Evolutionary conservation across 2,888 invertebrate species (phyloP).

Genomic region (Diarsia rubi): DNA sequence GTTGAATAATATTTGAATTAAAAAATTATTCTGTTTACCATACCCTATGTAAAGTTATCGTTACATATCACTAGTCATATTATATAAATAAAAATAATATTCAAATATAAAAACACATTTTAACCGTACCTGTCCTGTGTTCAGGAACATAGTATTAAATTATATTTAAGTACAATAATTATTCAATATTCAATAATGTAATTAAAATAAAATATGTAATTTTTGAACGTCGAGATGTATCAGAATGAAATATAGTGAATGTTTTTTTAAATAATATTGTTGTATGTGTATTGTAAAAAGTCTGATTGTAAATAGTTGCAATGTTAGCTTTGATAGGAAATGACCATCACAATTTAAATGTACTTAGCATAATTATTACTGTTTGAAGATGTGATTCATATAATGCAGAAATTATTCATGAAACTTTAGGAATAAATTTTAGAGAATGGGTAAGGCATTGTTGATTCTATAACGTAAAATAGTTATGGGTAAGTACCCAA

Average conservation of each 20-base stretch:
- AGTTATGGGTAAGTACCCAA: conserved; percentile 11
- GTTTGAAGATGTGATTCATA: conserved; percentile 67
- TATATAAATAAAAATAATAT: conserved; percentile 79
- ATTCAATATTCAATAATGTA: conserved; percentile 56
- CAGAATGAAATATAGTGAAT: conserved; percentile 51
- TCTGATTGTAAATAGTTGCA: conserved; percentile 85
- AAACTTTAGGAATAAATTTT: conserved; percentile 2
- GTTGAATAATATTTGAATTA: conserved; percentile 63
- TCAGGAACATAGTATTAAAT: conserved; percentile 85
- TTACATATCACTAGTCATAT: conserved; percentile 91
- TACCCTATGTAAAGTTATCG: conserved; percentile 86
- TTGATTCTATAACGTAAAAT: conserved; percentile 26
- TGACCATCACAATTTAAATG: conserved; percentile 80
- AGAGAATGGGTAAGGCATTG: conserved; percentile 22
- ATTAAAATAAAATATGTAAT: conserved; percentile 51
- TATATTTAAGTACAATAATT: conserved; percentile 63
- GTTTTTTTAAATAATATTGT: conserved; percentile 65
- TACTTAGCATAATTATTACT: conserved; percentile 68
- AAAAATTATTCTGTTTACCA: conserved; percentile 78
- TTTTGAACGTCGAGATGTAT: conserved; percentile 56
- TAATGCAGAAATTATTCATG: conserved; percentile 11
- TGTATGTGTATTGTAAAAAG: conserved; percentile 78
- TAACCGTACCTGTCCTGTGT: conserved; percentile 90
- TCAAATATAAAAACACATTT: conserved; percentile 77
- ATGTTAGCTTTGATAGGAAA: conserved; percentile 69